These are phyloP conservation scores for Mnemiopsis leidyi DNA, from an alignment of 37 sponge, comb jelly and placozoan species.

Conservation along the genomic window DNA sequence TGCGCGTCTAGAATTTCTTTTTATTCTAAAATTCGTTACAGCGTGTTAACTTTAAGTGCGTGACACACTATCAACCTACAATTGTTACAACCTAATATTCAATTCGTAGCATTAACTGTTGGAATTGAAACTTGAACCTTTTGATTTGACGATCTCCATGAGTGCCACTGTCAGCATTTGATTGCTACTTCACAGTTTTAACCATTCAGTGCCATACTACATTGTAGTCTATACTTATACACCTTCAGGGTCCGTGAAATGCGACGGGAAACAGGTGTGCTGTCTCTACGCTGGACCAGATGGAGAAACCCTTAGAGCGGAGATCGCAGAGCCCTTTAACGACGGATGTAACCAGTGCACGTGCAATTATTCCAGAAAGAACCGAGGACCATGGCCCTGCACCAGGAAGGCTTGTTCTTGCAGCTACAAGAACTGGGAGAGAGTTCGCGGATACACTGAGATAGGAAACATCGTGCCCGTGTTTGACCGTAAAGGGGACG, in stretches of 20 bases:
- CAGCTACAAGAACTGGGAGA: not conserved
- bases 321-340: not conserved
- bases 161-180: no score
- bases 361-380: not conserved
- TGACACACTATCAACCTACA: no score
- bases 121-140: no score
- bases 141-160: no score
- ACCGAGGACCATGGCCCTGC: not conserved
- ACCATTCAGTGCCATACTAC: no score
- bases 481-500: not conserved
- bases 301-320: not conserved
- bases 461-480: not conserved
- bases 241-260: not conserved
- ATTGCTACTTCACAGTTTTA: no score
- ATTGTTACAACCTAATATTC: no score
- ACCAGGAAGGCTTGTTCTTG: not conserved
- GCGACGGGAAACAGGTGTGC: not conserved
- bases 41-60: no score
- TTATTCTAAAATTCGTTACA: no score
- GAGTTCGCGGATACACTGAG: not conserved
- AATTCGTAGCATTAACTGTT: no score
- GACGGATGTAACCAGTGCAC: constrained; percentile 4
- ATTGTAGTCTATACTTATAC: no score
- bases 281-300: not conserved
- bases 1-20: no score